phyloP scores from a whole-genome alignment of 2,113 vertebrate species.

The Corythoichthys intestinalis region DNA sequence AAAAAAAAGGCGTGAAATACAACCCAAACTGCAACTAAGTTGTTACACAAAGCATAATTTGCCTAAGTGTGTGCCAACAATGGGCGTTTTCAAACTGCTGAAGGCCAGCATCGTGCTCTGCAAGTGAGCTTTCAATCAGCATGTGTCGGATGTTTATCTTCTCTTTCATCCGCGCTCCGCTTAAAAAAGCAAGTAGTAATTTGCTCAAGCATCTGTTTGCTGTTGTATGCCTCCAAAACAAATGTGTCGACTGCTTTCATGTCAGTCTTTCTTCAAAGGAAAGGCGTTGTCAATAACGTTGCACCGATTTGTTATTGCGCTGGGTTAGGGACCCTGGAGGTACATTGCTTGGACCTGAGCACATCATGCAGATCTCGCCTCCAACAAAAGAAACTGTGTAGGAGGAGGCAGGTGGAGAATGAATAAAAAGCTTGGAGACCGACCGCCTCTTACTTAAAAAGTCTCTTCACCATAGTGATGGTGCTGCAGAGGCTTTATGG shows the following conservation, averaged over 20 bases:
- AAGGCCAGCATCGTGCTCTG: slow-evolving; percentile 12
- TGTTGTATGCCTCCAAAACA: slow-evolving; percentile 10
- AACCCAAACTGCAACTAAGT: neutral
- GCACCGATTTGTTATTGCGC: neutral
- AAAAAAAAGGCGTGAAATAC: neutral
- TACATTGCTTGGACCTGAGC: slow-evolving; percentile 29
- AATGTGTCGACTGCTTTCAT: slow-evolving; percentile 31
- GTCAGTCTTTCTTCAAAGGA: neutral
- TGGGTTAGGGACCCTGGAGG: slow-evolving; percentile 26
- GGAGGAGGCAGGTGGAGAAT: slow-evolving; percentile 51
- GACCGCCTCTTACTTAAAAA: slow-evolving; percentile 40
- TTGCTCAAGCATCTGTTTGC: slow-evolving; percentile 20
- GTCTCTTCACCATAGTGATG: slow-evolving; percentile 31
- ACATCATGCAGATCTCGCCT: slow-evolving; percentile 35
- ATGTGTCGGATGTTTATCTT: slow-evolving; percentile 21
- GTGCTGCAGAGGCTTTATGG: slow-evolving; percentile 32
- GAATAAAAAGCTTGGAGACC: slow-evolving; percentile 52
- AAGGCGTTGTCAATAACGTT: neutral
- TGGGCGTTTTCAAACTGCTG: neutral
- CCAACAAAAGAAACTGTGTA: slow-evolving; percentile 53
- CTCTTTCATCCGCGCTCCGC: slow-evolving; percentile 8
- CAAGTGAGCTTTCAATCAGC: slow-evolving; percentile 21
- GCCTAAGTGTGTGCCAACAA: neutral
- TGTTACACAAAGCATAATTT: slow-evolving; percentile 1
- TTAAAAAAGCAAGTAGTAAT: slow-evolving; percentile 27